These are phyloP conservation scores for Cynopterus sphinx DNA, from an alignment of 2,797 vertebrate species.

Conservation along the genomic window DNA sequence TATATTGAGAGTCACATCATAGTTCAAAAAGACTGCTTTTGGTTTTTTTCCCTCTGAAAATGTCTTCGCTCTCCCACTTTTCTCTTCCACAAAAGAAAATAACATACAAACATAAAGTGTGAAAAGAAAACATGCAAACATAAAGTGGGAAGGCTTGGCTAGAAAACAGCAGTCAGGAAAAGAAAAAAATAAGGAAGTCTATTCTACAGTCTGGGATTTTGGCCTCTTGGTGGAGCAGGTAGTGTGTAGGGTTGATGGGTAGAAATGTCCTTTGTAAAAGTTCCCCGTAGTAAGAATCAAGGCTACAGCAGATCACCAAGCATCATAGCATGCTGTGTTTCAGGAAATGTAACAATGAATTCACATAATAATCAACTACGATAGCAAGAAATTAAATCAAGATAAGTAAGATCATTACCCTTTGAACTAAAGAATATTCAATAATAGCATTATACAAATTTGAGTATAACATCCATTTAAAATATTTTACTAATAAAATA, in stretches of 20 bases:
- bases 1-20: not conserved
- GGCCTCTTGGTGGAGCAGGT: not conserved
- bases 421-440: not conserved
- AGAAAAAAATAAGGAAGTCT: not conserved
- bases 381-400: constrained; percentile 8
- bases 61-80: not conserved
- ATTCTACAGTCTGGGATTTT: not conserved
- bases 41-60: not conserved
- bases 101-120: not conserved
- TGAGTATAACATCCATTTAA: not conserved
- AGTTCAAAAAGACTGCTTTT: not conserved
- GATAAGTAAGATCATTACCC: not conserved
- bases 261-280: not conserved
- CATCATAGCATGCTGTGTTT: not conserved
- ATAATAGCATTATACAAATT: not conserved
- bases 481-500: not conserved
- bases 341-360: not conserved
- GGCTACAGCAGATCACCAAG: not conserved
- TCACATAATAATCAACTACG: not conserved
- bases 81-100: not conserved
- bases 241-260: not conserved
- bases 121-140: not conserved
- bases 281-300: not conserved
- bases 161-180: not conserved
- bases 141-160: not conserved